Base-by-base conservation (phyloP, 2,888 invertebrate genomes). In the Malthinus seriepunctatus region DNA sequence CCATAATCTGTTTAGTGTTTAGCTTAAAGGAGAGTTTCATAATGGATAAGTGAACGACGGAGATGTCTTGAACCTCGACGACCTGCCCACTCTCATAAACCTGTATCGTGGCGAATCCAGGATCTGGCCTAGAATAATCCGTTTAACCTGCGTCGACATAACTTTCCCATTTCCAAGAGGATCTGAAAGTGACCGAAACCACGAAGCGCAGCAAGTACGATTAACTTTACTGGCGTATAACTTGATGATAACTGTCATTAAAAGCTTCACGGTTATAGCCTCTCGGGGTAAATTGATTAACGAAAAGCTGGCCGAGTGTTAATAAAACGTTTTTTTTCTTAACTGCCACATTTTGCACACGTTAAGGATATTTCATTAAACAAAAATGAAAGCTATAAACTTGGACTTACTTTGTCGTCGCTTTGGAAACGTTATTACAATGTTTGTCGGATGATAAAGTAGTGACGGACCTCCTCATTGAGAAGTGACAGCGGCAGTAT, bases 101-200 rank as follows among this genome's bases (percentile, higher is more conserved):
- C 64, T 63, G 63, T 60, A 64, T 62, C 66, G 60, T 58, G 60
- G 55, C 60, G 60, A 60, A 66, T 59, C 60, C 54, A 53, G 54
- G 63, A 53, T 66, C 70, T 64, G 68, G 67, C 65, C 23, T 65
- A 60, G 68, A 72, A 66, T 77, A 77, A 77, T 76, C 76, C 76
- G 74, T 75, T 76, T 76, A 77, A 77, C 77, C 77, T 77, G 77
- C 68, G 69, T 69, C 72, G 70, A 78, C 78, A 77, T 74, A 77
- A 76, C 77, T 77, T 78, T 77, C 75, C 76, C 76, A 78, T 78
- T 76, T 76, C 72, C 70, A 67, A 64, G 72, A 67, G 68, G 67
- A 65, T 64, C 68, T 60, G 52, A 52, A 52, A 63, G 62, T 66
- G 62, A 60, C 65, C 65, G 66, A 35, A 57, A 44, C 47, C 55